Percentiles rank a stretch among this genome's conserved stretches.
phyloP scores from a whole-genome alignment of 2,797 vertebrate species.

The Enteromius radiatus region DNA sequence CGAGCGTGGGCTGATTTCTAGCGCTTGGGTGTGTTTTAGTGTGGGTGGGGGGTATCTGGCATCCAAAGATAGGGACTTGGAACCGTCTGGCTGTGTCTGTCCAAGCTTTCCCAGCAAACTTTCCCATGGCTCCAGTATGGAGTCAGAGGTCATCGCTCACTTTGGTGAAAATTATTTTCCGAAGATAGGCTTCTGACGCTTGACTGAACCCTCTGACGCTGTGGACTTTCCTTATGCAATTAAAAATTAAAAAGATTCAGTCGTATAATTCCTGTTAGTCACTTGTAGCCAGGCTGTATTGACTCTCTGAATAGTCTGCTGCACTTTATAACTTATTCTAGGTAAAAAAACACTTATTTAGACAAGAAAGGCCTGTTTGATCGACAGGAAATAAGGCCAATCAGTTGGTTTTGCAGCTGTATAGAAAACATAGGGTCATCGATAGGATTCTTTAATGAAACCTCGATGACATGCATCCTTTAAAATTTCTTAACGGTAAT shows the following conservation, averaged over 20 bases:
- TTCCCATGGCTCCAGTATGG: conserved; percentile 58
- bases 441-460: too few species aligned
- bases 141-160: conserved; percentile 51
- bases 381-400: not conserved
- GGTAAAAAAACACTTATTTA: not conserved
- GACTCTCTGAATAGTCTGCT: not conserved
- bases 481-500: too few species aligned
- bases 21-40: conserved; percentile 60
- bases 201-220: not conserved
- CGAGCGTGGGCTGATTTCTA: conserved; percentile 59
- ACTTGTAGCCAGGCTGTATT: not conserved
- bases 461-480: too few species aligned
- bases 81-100: conserved; percentile 52
- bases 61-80: conserved; percentile 62
- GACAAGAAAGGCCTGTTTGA: not conserved
- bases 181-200: conserved; percentile 16
- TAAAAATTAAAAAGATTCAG: not conserved
- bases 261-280: not conserved
- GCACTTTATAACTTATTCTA: not conserved
- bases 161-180: conserved; percentile 19
- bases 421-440: not conserved
- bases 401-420: not conserved
- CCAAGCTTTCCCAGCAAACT: conserved; percentile 53
- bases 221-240: not conserved
- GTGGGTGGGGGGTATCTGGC: conserved; percentile 58